Evolutionary conservation across 2,113 vertebrate species (phyloP), one percentile per base, ranked within the genome.

Genomic region (human (Homo sapiens)): DNA sequence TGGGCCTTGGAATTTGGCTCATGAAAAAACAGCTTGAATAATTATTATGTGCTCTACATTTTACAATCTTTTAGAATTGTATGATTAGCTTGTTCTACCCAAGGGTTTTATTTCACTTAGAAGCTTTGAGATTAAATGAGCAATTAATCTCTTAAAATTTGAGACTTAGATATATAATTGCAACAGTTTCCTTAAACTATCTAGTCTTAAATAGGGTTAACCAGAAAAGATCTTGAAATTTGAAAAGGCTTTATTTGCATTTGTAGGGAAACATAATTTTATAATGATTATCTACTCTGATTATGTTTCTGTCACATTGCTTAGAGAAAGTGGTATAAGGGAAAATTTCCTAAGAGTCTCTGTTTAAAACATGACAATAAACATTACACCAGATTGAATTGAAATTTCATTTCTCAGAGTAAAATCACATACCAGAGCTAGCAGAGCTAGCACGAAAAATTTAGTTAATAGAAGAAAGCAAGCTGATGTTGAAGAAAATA

Each of bases 51-150:
- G 48, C 38, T 55, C 35, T 85, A 75, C 52, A 80, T 45, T 95
- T 45, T 70, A 83, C 30, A 61, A 38, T 32, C 20, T 35, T 82
- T 97, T 87, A 70, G 9, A 89, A 66, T 57, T 68, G 1, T 83
- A 55, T 8, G 32, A 72, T 89, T 94, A 89, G 6, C 48, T 57
- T 27, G 87, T 94, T 48, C 30, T 79, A 85, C 45, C 45, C 27
- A 83, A 70, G 30, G 20, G 78, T 75, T 97, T 83, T 86, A 91
- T 95, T 97, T 94, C 43, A 83, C 35, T 93, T 59, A 17, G 59
- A 96, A 97, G 12, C 22, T 91, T 85, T 92, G n/a, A 93, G 25
- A 91, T 91, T 73, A 94, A 97, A 89, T 88, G 35, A 94, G n/a
- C 38, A 96, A 83, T 73, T 91, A 92, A 97, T 92, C 9, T 55